Conservation (phyloP, 2,113 vertebrate species). For the Taurulus bubalis region DNA sequence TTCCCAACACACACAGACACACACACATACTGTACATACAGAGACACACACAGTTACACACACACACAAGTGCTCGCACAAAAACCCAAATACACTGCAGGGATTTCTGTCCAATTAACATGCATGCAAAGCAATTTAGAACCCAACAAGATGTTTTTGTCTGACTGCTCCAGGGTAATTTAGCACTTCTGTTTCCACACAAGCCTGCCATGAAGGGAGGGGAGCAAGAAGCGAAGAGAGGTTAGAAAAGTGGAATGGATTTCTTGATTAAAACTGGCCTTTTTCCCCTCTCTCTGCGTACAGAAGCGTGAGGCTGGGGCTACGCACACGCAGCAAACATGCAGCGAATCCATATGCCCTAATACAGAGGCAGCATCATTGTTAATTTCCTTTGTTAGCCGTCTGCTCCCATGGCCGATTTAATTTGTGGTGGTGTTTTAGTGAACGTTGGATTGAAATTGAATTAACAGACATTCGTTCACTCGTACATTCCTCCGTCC, state of each 20-base stretch:
- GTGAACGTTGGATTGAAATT: conserved; percentile 76
- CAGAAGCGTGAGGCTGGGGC: conserved; percentile 64
- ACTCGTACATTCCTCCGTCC: conserved; percentile 68
- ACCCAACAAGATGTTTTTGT: conserved; percentile 88
- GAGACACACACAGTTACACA: conserved; percentile 57
- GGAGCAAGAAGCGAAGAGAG: conserved; percentile 67
- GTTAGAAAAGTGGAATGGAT: conserved; percentile 85
- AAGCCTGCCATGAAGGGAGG: conserved; percentile 68
- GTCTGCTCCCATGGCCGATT: conserved; percentile 83
- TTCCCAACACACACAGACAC: conserved; percentile 45
- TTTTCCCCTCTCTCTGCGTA: conserved; percentile 67
- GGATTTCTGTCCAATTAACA: conserved; percentile 89
- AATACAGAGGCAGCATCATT: conserved; percentile 84
- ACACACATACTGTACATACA: conserved; percentile 41
- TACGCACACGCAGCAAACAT: conserved; percentile 80
- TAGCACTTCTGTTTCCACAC: conserved; percentile 82
- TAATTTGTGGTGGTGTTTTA: conserved; percentile 87
- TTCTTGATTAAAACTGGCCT: conserved; percentile 86
- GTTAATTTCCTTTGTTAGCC: conserved; percentile 87
- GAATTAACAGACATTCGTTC: conserved; percentile 81
- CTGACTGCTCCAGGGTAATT: conserved; percentile 85
- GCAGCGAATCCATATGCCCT: conserved; percentile 84
- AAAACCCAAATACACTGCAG: conserved; percentile 82
- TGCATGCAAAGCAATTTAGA: conserved; percentile 88
- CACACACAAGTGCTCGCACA: conserved; percentile 59